Conservation (phyloP, 2,797 vertebrate genomes). For the Tokudaia tokunoshimensis region DNA sequence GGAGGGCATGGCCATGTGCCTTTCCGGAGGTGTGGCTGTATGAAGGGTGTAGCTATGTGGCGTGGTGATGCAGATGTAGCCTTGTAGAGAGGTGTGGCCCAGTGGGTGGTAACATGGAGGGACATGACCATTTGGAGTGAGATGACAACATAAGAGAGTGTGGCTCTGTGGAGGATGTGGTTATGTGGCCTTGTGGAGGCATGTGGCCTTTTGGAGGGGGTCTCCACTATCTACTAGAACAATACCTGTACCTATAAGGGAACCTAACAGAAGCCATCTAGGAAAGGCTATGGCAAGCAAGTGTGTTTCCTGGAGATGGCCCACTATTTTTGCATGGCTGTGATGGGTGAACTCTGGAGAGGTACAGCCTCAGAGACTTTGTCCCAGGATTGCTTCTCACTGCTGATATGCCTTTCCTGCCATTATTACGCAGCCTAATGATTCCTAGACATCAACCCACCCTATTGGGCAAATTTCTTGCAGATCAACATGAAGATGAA, state of each 20-base stretch:
- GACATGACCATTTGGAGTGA: not conserved
- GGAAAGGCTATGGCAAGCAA: not conserved
- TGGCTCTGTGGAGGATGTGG: not conserved
- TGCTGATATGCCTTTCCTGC: not conserved
- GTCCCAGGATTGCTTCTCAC: not conserved
- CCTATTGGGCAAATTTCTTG: not conserved
- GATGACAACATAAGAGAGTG: not conserved
- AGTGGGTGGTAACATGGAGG: not conserved
- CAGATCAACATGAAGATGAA: not conserved
- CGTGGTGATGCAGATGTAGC: not conserved
- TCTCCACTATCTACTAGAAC: not conserved
- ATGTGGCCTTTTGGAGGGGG: not conserved
- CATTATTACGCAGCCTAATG: not conserved
- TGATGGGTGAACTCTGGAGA: not conserved
- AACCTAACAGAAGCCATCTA: not conserved
- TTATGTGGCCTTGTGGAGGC: not conserved
- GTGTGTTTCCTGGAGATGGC: not conserved
- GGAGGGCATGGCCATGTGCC: not conserved
- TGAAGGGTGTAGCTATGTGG: not conserved
- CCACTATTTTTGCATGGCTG: not conserved
- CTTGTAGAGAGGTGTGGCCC: not conserved
- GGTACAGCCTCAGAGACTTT: not conserved
- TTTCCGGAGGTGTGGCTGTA: not conserved
- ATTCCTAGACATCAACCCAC: not conserved
- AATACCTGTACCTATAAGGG: not conserved